A percentile compares a stretch with the other conserved stretches of the same genome.
Conservation (phyloP, 2,797 vertebrate genomes). For the Presbytis comata region DNA sequence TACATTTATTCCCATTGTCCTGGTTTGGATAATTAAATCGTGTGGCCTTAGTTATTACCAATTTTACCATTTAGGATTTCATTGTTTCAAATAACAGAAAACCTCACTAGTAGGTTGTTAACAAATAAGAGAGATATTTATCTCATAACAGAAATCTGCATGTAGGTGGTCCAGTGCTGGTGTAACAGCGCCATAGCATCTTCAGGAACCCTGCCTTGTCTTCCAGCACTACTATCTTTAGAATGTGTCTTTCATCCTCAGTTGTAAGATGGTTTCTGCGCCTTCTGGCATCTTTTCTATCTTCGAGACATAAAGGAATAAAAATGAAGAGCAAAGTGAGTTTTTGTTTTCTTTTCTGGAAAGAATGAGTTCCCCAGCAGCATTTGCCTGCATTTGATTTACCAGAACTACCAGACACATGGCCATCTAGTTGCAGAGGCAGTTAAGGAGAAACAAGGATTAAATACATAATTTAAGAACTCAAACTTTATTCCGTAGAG, state of each 20-base stretch:
- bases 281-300: neutral
- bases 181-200: neutral
- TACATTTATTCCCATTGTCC: neutral
- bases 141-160: neutral
- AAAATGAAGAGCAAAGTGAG: neutral
- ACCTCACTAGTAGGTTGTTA: neutral
- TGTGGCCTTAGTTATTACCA: neutral
- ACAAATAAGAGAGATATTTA: neutral
- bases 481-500: neutral
- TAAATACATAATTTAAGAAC: conserved; percentile 16
- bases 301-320: neutral
- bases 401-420: neutral
- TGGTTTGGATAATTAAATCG: conserved; percentile 1
- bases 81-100: neutral
- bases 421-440: neutral
- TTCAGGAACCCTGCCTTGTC: neutral
- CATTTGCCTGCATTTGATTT: neutral
- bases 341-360: neutral
- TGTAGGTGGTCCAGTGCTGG: neutral
- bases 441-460: neutral
- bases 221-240: neutral
- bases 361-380: neutral
- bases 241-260: neutral
- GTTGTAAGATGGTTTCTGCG: neutral
- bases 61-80: neutral